Base-by-base conservation (phyloP, 1,140 invertebrate species). In the Orchesella cincta region DNA sequence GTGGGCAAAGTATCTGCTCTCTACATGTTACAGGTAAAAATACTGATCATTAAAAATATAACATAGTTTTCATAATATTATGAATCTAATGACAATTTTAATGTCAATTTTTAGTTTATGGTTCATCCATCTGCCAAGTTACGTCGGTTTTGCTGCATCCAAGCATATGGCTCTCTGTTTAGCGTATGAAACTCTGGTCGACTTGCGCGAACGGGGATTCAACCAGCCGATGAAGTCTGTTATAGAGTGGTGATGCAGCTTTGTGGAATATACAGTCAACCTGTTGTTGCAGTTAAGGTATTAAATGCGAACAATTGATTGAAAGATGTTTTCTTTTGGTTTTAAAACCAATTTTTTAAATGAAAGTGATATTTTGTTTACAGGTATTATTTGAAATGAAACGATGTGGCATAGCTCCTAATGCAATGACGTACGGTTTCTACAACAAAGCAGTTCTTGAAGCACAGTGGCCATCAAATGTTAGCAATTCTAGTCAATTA, bases 171-270 rank as follows among this genome's bases (percentile, higher is more conserved):
- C 91, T 75, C 91, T 93, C 3, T 91, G 94, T 14, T 85, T 98
- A 51, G 95, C 96, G 1, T 97, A 94, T 84, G 93, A 96, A 83
- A 87, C 97, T 16, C 86, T 98, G 54, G 91, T 93, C 90, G 91
- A 82, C 94, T 97, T 85, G 93, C 95, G 78, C 92, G 93, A 78
- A 86, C 91, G 31, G 88, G 91, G 82, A 89, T 97, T 64, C 88
- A 89, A 76, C 92, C 93, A 26, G 93, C 93, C 83, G 97, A 98
- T 88, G 97, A 99, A 89, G 93, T 98, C 74, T 98, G 96, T 86
- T 99, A 98, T 85, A 89, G 98, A 81, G 93, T 98, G 34, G 93
- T 99, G 91, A 98, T 99, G 94, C 96, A 99, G 86, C 89, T 99
- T 1, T 99, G 98, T 86, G 97, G 97, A 12, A 91, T 95, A 77